Evolutionary conservation across 1,140 invertebrate genomes (phyloP), one percentile per base, ranked within the genome.

Genomic region (Idris sp.): DNA sequence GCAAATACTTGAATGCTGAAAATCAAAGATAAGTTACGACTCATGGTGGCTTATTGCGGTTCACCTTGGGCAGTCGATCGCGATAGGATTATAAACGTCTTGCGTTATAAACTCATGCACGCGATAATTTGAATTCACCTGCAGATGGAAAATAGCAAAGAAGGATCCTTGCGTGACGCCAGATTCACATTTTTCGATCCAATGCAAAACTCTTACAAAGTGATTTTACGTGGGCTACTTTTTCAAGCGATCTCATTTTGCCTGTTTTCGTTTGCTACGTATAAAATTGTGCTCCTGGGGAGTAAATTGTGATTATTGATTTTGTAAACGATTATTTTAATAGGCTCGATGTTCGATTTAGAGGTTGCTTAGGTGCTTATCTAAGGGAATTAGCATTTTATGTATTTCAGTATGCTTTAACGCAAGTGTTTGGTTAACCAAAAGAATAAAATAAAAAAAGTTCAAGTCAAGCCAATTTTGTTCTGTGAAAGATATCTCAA

Each of bases 1-100:
- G 43, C 46, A 28, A 44, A 58, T 44, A 35, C 61, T 61, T 33
- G 61, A 61, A 67, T 65, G 61, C 46, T 36, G 53, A 74, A 67
- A 74, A 74, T 74, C 61, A 56, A 48, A 62, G 64, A 74, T 68
- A 74, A 68, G 58, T 68, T 56, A 58, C 56, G 46, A 46, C 69
- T 43, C 41, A 64, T 46, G 58, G 71, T 74, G 71, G 61, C 61
- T 16, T 61, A 74, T 33, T 68, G 54, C 61, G 9, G 71, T 31
- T 74, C 62, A 68, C 71, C 71, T 74, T 74, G 71, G 71, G 28
- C 46, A 48, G 48, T 43, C 62, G 56, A 68, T 74, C 54, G 62
- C 41, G 62, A 68, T 62, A 49, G 62, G 54, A 74, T 74, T 74
- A 67, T 68, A 68, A 59, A 41, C 56, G 62, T 56, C 62, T 68